phyloP scores from a whole-genome alignment of 2,888 invertebrate genomes.

The Ligdia adustata region DNA sequence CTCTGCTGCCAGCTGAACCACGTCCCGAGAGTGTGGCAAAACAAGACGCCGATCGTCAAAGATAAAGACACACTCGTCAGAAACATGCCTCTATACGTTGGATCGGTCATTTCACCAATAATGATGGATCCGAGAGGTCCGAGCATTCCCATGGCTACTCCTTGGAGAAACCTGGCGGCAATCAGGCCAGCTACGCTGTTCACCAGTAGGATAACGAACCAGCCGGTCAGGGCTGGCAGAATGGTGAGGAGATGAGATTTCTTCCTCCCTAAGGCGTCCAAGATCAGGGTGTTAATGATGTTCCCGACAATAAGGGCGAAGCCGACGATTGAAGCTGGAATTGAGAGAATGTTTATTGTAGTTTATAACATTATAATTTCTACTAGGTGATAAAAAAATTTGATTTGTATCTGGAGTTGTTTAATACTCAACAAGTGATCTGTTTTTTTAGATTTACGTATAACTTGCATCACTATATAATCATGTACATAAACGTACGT shows the following conservation, averaged over 20 bases:
- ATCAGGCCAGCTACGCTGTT: constrained; percentile 71
- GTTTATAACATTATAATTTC: no score
- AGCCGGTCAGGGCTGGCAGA: constrained; percentile 82
- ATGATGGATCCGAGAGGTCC: constrained; percentile 82
- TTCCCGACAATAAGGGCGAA: constrained; percentile 85
- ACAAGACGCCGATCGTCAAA: constrained; percentile 85
- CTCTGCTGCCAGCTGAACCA: constrained; percentile 84
- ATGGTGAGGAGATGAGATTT: constrained; percentile 80
- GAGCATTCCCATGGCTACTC: constrained; percentile 82
- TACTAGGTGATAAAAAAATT: no score
- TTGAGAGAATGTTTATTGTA: constrained; percentile 15
- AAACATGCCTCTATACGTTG: constrained; percentile 85
- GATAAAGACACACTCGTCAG: constrained; percentile 85
- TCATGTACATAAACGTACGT: no score
- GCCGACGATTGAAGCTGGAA: constrained; percentile 85
- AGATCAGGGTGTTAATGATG: constrained; percentile 80
- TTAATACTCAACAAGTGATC: no score
- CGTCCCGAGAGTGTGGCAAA: constrained; percentile 85
- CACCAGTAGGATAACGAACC: constrained; percentile 81
- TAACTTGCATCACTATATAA: no score
- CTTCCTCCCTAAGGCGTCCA: constrained; percentile 84
- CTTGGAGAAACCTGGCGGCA: constrained; percentile 79
- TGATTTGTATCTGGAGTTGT: no score
- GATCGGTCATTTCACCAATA: constrained; percentile 85
- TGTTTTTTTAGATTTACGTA: no score